Conservation (phyloP, 2,797 vertebrate species). For the Erethizon dorsatum region DNA sequence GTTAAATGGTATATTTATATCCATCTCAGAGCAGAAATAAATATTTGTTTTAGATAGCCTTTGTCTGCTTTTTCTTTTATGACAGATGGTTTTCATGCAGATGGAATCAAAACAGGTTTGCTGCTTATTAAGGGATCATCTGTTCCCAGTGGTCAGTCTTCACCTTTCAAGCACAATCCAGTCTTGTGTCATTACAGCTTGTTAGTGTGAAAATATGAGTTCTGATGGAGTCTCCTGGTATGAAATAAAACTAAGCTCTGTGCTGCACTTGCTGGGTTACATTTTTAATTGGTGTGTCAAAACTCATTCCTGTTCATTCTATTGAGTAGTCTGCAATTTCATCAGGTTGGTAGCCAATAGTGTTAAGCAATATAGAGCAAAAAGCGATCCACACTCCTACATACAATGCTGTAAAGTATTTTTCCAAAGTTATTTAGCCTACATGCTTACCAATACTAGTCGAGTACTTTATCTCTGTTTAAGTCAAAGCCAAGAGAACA, state of each 20-base stretch:
- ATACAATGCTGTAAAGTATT: background rate
- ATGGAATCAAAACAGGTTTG: background rate
- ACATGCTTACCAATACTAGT: background rate
- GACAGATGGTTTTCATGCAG: constrained; percentile 45
- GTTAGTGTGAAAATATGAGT: background rate
- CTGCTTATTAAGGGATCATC: background rate
- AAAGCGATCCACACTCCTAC: background rate
- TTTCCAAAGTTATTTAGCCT: background rate
- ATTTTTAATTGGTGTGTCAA: background rate
- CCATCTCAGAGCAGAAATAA: background rate
- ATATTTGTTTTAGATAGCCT: background rate
- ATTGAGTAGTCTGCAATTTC: background rate
- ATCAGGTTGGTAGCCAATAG: background rate
- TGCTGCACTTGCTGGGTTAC: background rate
- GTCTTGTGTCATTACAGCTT: background rate
- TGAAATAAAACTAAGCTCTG: background rate
- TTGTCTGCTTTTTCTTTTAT: constrained; percentile 46
- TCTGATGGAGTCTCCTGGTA: background rate
- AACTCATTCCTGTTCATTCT: background rate
- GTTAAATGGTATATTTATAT: background rate
- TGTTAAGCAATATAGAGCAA: background rate
- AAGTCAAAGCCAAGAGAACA: background rate
- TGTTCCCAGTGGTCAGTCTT: background rate
- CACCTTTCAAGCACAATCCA: background rate
- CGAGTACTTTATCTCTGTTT: background rate